Base-by-base conservation (phyloP, 2,113 vertebrate genomes). In the Aviceda subcristata region DNA sequence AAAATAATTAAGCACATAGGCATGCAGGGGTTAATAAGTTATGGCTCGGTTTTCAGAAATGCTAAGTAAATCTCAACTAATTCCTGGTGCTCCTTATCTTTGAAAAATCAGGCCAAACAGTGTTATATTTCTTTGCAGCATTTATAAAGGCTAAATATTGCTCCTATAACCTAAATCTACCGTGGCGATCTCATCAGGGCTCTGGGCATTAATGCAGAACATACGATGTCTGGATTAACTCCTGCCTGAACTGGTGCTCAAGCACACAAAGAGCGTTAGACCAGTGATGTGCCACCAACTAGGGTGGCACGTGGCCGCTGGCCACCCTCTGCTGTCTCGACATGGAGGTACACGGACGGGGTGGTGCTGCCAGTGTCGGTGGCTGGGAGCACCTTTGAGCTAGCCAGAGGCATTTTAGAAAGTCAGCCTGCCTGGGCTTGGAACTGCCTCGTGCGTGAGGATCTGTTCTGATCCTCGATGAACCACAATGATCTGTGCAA, bases 251-350 rank as follows among this genome's bases (percentile, higher is more conserved):
- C 38, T 7, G 6, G 23, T 67, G 57, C n/a, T 63, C 3, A 26
- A 46, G 43, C n/a, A 45, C 64, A 59, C 27, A 10, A 18, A 29
- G 38, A 36, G 15, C 21, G 15, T 12, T 59, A 41, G 14, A 63
- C 19, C 29, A 43, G 39, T 19, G 24, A 30, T 4, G 15, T 0
- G 0, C 29, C 64, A 57, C 34, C 19, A 8, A 10, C 29, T 10
- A 1, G 19, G 2, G 12, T 10, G 16, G 9, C 23, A 8, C 0
- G 0, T 12, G 36, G 26, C 43, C 0, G 1, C 43, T 68, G 62
- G 24, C 7, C 43, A 21, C 39, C 32, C 36, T 16, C 0, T 5
- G 66, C 2, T 69, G 50, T 7, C 59, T 34, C 34, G 21, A 6
- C 7, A 1, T 2, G 39, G 43, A 46, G 41, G 29, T 22, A 41